These are phyloP conservation scores for Acronicta psi DNA, from an alignment of 2,888 invertebrate species.

Conservation along the genomic window DNA sequence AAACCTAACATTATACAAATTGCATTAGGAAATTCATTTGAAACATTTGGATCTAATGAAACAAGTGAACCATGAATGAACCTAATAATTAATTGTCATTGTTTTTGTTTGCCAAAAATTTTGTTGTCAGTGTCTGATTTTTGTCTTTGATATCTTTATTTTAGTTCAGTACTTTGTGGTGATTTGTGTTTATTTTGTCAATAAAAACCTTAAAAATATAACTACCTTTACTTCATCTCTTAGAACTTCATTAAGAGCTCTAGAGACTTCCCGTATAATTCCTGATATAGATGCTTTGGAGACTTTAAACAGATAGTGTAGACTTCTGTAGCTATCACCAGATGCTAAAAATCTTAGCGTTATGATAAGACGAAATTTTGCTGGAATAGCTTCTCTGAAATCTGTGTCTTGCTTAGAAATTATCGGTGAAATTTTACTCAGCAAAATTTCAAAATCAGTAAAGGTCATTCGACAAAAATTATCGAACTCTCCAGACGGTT, in stretches of 20 bases:
- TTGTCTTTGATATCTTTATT: constrained; percentile 38
- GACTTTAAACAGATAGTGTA: constrained; percentile 58
- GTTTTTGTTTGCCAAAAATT: constrained; percentile 36
- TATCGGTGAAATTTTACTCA: constrained; percentile 57
- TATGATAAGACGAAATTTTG: constrained; percentile 57
- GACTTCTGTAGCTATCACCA: constrained; percentile 51
- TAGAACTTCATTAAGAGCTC: constrained; percentile 58
- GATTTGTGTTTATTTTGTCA: constrained; percentile 21
- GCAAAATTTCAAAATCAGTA: constrained; percentile 60
- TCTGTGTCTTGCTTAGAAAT: constrained; percentile 61
- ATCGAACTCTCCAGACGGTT: constrained; percentile 60
- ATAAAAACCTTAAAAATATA: constrained; percentile 25
- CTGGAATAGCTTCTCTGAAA: too few relatives aligned
- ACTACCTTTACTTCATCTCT: constrained; percentile 58
- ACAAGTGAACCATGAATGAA: constrained; percentile 41
- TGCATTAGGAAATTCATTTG: constrained; percentile 35
- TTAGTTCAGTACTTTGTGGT: constrained; percentile 31
- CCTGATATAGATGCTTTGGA: constrained; percentile 53
- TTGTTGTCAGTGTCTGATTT: constrained; percentile 35
- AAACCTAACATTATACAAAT: constrained; percentile 42
- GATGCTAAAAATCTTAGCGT: constrained; percentile 60
- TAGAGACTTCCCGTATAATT: constrained; percentile 59
- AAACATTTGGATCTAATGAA: constrained; percentile 37
- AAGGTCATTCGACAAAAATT: constrained; percentile 56
- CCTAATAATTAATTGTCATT: constrained; percentile 36